Percentiles rank a stretch among this genome's conserved stretches.
phyloP scores from a whole-genome alignment of 2,888 invertebrate genomes.

The Gisinianus flammeolus region DNA sequence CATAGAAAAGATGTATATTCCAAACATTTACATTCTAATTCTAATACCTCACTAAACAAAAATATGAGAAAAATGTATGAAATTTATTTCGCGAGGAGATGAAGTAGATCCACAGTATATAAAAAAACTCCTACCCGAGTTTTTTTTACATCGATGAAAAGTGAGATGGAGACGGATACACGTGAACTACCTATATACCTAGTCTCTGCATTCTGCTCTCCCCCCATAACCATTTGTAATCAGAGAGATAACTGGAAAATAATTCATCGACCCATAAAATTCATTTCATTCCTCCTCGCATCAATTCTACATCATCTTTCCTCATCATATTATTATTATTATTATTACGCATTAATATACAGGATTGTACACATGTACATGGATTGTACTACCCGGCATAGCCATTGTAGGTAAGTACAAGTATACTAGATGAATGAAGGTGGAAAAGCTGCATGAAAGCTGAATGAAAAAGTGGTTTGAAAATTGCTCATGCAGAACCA shows the following conservation, averaged over 20 bases:
- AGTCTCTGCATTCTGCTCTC: neutral
- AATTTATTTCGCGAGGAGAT: no score
- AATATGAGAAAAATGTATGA: no score
- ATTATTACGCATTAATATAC: neutral
- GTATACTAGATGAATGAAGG: neutral
- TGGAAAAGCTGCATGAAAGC: neutral
- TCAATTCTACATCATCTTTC: neutral
- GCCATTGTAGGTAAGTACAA: neutral
- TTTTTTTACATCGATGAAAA: no score
- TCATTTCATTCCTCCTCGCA: slow-evolving; percentile 23
- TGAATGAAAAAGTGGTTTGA: neutral
- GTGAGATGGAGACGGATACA: no score
- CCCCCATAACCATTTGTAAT: neutral
- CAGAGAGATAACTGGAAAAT: slow-evolving; percentile 34
- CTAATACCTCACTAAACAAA: no score
- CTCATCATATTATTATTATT: neutral
- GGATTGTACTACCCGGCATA: neutral
- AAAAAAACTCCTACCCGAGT: no score
- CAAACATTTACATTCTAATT: no score
- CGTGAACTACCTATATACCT: no score
- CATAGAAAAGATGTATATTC: no score
- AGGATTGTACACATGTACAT: neutral
- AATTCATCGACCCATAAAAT: slow-evolving; percentile 35
- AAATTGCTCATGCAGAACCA: slow-evolving; percentile 2
- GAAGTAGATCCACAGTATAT: no score